Evolutionary conservation across 2,888 invertebrate genomes (phyloP).

Genomic region (Gymnocheta viridis): DNA sequence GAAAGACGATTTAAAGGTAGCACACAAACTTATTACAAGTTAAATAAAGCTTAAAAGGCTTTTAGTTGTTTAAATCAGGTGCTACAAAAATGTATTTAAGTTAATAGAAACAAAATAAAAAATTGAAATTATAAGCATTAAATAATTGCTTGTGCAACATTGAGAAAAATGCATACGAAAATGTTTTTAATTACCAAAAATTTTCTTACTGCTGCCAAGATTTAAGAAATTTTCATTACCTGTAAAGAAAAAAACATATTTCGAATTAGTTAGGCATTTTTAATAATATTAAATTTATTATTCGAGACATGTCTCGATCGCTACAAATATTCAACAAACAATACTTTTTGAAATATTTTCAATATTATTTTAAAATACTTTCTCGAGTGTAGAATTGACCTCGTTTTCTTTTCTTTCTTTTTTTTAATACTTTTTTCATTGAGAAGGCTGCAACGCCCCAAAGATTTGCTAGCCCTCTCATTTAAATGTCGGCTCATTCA

Average conservation of each 20-base stretch:
- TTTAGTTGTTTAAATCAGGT: background rate
- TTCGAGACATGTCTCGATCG: background rate
- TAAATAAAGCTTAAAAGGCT: background rate
- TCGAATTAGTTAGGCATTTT: background rate
- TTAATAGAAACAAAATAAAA: background rate
- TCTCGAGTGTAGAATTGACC: no score
- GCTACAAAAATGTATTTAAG: background rate
- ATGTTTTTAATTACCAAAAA: background rate
- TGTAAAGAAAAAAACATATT: slow-evolving; percentile 28
- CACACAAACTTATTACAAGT: background rate
- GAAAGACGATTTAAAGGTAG: slow-evolving; percentile 8
- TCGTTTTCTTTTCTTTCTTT: no score
- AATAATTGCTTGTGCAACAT: background rate
- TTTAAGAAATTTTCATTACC: slow-evolving; percentile 15
- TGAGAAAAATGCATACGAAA: background rate
- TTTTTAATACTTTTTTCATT: no score
- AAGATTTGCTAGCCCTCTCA: background rate
- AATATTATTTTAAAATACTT: no score
- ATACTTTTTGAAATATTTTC: no score
- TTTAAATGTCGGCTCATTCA: background rate
- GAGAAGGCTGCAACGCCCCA: no score
- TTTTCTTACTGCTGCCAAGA: slow-evolving; percentile 16
- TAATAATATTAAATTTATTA: background rate
- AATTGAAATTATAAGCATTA: background rate
- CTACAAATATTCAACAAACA: no score